phyloP scores from a whole-genome alignment of 2,113 vertebrate species.

The Chiloscyllium plagiosum region DNA sequence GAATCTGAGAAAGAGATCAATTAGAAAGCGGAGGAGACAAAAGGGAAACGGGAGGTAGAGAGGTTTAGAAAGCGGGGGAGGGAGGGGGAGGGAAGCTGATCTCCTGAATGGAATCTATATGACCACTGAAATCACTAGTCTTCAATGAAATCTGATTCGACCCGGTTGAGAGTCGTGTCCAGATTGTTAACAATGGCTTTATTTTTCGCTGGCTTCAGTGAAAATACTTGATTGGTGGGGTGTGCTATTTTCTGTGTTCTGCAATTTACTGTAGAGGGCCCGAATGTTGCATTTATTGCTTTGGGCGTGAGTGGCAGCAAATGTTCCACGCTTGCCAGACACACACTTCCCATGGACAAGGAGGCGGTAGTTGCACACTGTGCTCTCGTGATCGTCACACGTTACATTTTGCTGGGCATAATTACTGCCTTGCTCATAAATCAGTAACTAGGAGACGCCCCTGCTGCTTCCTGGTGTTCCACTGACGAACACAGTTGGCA shows the following conservation, averaged over 20 bases:
- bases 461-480: background rate
- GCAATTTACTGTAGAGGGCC: background rate
- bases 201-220: background rate
- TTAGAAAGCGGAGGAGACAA: background rate
- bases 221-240: background rate
- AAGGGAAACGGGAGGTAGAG: slow-evolving; percentile 20
- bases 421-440: slow-evolving; percentile 14
- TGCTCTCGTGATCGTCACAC: background rate
- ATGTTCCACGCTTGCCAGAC: background rate
- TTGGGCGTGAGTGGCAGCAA: background rate
- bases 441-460: slow-evolving; percentile 7
- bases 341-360: background rate
- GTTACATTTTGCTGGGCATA: slow-evolving; percentile 9
- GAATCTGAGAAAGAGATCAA: background rate
- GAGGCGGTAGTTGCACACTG: background rate
- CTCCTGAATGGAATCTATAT: background rate
- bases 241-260: background rate
- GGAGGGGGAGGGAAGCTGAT: background rate
- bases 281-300: background rate
- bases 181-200: background rate
- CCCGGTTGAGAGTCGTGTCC: background rate
- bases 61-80: background rate
- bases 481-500: background rate
- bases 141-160: background rate
- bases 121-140: background rate